Evolutionary conservation across 1,140 invertebrate species (phyloP).

Genomic region (Euwallacea fornicatus): DNA sequence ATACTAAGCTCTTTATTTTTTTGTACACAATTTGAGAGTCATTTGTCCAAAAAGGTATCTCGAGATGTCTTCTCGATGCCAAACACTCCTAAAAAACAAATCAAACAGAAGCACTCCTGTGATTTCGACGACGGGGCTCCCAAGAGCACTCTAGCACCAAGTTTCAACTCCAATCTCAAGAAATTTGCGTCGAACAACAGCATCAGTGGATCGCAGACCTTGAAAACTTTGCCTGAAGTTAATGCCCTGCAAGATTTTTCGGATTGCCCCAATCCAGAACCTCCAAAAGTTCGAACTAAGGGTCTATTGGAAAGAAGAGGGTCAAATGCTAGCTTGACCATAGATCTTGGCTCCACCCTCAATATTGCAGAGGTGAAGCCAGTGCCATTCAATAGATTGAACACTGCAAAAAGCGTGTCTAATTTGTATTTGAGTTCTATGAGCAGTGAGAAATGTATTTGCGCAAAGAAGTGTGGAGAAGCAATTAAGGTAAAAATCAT

Average conservation of each 20-base stretch:
- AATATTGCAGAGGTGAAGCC: slow-evolving; percentile 44
- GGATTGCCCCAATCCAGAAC: slow-evolving; percentile 56
- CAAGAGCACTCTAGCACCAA: slow-evolving; percentile 42
- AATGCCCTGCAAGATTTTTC: slow-evolving; percentile 66
- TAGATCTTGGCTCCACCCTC: slow-evolving; percentile 51
- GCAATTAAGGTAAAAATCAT: slow-evolving; percentile 5
- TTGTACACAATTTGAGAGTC: neutral
- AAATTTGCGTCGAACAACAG: slow-evolving; percentile 53
- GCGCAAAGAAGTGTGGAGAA: slow-evolving; percentile 34
- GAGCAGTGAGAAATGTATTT: slow-evolving; percentile 42
- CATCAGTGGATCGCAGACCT: slow-evolving; percentile 52
- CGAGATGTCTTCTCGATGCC: slow-evolving; percentile 53
- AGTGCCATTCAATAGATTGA: slow-evolving; percentile 41
- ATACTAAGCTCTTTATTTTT: neutral
- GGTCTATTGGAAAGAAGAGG: slow-evolving; percentile 75
- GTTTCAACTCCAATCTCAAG: slow-evolving; percentile 49
- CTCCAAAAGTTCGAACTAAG: slow-evolving; percentile 57
- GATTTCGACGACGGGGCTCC: slow-evolving; percentile 45
- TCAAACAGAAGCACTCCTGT: slow-evolving; percentile 45
- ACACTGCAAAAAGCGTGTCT: slow-evolving; percentile 50
- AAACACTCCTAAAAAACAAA: slow-evolving; percentile 52
- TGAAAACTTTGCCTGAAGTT: slow-evolving; percentile 68
- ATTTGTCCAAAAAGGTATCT: slow-evolving; percentile 30
- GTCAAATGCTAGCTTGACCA: slow-evolving; percentile 83
- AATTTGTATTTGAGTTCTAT: slow-evolving; percentile 49